Percentiles rank a stretch among this genome's conserved stretches.
Evolutionary conservation across 2,888 invertebrate genomes (phyloP).

Genomic region (Agrotis segetum): DNA sequence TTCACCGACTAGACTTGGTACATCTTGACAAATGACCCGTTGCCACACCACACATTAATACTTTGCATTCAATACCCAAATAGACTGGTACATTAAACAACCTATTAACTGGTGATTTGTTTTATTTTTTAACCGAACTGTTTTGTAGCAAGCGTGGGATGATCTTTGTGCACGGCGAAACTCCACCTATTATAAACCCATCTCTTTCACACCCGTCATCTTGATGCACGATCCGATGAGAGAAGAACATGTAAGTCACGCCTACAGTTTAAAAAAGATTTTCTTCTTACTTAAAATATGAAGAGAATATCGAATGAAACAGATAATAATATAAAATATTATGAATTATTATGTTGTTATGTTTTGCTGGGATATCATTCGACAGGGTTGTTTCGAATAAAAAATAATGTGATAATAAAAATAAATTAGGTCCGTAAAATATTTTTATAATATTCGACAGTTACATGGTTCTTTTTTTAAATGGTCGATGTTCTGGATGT

Average conservation of each 20-base stretch:
- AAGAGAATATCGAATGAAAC: slow-evolving; percentile 46
- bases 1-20: slow-evolving; percentile 38
- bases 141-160: slow-evolving; percentile 73
- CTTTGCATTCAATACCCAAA: slow-evolving; percentile 67
- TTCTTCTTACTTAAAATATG: slow-evolving; percentile 58
- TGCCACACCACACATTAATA: slow-evolving; percentile 59
- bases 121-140: slow-evolving; percentile 74
- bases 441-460: slow-evolving; percentile 53
- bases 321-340: slow-evolving; percentile 65
- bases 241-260: slow-evolving; percentile 53
- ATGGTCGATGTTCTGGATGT: slow-evolving; percentile 48
- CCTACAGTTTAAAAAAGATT: slow-evolving; percentile 65
- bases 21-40: slow-evolving; percentile 61
- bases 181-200: slow-evolving; percentile 75
- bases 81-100: slow-evolving; percentile 72
- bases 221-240: slow-evolving; percentile 58
- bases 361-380: slow-evolving; percentile 67
- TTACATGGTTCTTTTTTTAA: slow-evolving; percentile 54
- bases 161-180: slow-evolving; percentile 66
- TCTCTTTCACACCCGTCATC: slow-evolving; percentile 64
- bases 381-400: slow-evolving; percentile 65
- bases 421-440: slow-evolving; percentile 59
- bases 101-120: slow-evolving; percentile 77
- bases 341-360: slow-evolving; percentile 69
- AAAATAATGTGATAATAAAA: slow-evolving; percentile 69